A percentile compares a stretch with the other conserved stretches of the same genome.
phyloP scores from a whole-genome alignment of 2,888 invertebrate genomes.

The Cremastinae sp. region DNA sequence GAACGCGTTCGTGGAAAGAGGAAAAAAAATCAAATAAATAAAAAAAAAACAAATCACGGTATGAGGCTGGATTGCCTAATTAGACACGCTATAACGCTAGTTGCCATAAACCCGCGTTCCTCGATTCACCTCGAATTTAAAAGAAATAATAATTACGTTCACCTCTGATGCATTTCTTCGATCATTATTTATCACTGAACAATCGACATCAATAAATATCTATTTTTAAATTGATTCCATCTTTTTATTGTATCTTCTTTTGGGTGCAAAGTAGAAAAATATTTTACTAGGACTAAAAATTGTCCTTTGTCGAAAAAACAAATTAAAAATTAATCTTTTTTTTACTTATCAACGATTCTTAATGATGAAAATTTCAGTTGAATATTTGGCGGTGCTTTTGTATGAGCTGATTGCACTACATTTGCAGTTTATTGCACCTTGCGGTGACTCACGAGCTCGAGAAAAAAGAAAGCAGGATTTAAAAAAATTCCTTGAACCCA shows the following conservation, averaged over 20 bases:
- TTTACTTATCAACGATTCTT: no score
- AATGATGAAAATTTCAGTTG: neutral
- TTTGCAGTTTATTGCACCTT: conserved; percentile 32
- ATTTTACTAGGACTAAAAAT: no score
- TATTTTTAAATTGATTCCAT: no score
- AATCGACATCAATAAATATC: no score
- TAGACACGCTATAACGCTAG: conserved; percentile 68
- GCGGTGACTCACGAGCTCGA: conserved; percentile 21
- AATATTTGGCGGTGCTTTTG: neutral
- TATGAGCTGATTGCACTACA: conserved; percentile 22
- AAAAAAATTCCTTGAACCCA: conserved; percentile 11
- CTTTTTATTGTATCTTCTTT: no score
- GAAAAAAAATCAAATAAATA: conserved; percentile 59
- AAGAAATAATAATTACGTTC: no score
- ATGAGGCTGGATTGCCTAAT: conserved; percentile 68
- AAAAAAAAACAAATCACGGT: neutral
- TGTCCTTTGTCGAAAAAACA: no score
- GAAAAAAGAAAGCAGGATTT: conserved; percentile 19
- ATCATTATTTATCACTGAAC: no score
- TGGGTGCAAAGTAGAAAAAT: no score
- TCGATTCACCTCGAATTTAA: neutral
- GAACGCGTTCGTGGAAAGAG: conserved; percentile 68
- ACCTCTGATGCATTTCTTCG: no score
- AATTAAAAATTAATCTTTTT: no score
- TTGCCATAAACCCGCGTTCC: conserved; percentile 17